Conservation (phyloP, 2,888 invertebrate genomes). For the Rhamphomyia laevipes region DNA sequence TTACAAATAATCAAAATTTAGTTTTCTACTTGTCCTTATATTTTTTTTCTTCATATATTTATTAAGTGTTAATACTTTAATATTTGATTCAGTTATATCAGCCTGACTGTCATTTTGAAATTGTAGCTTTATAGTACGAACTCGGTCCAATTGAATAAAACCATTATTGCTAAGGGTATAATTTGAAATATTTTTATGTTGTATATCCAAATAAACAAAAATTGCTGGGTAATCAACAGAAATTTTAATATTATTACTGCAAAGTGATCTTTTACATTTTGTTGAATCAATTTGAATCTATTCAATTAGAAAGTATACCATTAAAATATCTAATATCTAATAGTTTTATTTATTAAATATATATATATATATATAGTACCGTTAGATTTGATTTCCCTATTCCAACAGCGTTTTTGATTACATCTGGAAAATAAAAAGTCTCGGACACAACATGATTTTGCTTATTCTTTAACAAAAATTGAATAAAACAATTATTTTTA, state of each 20-base stretch:
- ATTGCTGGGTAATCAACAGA: conserved; percentile 29
- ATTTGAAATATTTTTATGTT: conserved; percentile 19
- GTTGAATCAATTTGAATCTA: conserved; percentile 26
- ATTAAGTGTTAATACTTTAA: conserved; percentile 32
- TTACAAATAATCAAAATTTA: no score
- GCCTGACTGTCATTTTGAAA: conserved; percentile 22
- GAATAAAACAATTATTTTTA: conserved; percentile 24
- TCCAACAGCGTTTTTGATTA: conserved; percentile 43
- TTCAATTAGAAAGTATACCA: no score
- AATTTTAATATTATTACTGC: conserved; percentile 27
- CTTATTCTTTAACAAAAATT: conserved; percentile 42
- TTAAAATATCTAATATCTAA: background rate
- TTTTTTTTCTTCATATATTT: no score
- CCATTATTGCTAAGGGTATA: conserved; percentile 34
- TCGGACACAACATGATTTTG: conserved; percentile 41
- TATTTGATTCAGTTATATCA: conserved; percentile 20
- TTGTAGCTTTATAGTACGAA: conserved; percentile 27
- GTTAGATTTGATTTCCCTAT: conserved; percentile 43
- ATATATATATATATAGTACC: conserved; percentile 41
- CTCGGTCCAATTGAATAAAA: conserved; percentile 29
- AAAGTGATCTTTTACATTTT: conserved; percentile 19
- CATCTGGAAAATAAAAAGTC: conserved; percentile 55
- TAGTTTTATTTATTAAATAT: no score
- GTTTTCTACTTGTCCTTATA: no score
- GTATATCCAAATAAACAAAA: conserved; percentile 33